A percentile compares a stretch with the other conserved stretches of the same genome.
Conservation (phyloP, 2,888 invertebrate species). For the Sinodicranocentrus sp. region DNA sequence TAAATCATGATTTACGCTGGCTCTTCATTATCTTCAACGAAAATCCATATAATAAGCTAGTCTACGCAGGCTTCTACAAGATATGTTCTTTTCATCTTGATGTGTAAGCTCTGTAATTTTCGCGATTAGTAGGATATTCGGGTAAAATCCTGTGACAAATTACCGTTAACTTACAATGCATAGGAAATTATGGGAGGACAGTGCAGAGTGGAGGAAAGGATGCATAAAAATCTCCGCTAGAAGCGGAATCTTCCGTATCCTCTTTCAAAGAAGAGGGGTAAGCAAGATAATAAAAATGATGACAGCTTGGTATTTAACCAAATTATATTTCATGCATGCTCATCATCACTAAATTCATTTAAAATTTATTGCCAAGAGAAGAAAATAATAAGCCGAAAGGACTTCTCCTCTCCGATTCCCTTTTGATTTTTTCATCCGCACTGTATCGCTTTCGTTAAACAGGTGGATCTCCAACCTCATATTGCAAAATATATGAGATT, state of each 20-base stretch:
- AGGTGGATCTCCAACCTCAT: too few relatives aligned
- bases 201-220: neutral
- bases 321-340: conserved; percentile 37
- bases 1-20: conserved; percentile 44
- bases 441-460: too few relatives aligned
- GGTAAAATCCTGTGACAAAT: conserved; percentile 43
- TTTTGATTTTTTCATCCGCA: too few relatives aligned
- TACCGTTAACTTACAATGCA: conserved; percentile 34
- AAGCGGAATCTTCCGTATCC: too few relatives aligned
- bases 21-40: too few relatives aligned
- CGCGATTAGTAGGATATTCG: conserved; percentile 48
- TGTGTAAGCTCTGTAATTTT: conserved; percentile 20
- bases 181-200: conserved; percentile 18
- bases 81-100: neutral
- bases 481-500: too few relatives aligned
- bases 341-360: conserved; percentile 16
- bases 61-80: neutral
- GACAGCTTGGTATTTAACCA: conserved; percentile 17
- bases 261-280: neutral
- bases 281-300: neutral
- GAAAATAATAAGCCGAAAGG: neutral
- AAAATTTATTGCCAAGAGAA: neutral
- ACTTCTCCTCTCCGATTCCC: too few relatives aligned
- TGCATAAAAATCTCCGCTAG: neutral
- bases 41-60: neutral